Evolutionary conservation across 1,140 invertebrate genomes (phyloP).

Genomic region (Scylla paramamosain): DNA sequence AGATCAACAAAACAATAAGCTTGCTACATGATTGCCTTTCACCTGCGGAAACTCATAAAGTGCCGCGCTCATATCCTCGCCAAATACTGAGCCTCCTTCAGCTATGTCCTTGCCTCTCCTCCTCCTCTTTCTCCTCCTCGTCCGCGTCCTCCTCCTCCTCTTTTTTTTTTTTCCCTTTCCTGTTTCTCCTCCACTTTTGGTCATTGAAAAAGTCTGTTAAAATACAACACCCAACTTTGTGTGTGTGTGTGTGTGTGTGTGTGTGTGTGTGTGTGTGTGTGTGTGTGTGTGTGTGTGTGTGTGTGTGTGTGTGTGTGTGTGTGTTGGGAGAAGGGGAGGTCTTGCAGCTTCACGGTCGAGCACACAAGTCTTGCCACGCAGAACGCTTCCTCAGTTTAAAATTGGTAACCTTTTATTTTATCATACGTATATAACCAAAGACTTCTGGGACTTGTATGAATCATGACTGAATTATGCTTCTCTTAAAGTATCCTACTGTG

Average conservation of each 20-base stretch:
- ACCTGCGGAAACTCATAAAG: background rate
- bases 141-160: background rate
- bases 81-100: background rate
- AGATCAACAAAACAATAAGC: no score
- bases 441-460: no score
- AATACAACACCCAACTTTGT: background rate
- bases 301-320: background rate
- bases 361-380: no score
- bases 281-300: conserved; percentile 50
- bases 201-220: background rate
- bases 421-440: no score
- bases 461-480: no score
- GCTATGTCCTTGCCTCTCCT: background rate
- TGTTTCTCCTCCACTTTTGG: background rate
- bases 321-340: no score
- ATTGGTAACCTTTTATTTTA: no score
- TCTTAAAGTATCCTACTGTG: no score
- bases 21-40: no score
- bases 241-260: conserved; percentile 43
- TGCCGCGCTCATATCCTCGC: background rate
- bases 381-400: no score
- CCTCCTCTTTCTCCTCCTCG: background rate
- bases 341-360: no score
- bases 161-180: background rate
- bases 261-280: conserved; percentile 48